These are phyloP conservation scores for Brachionus koreanus DNA, from an alignment of 1,140 invertebrate species.

Conservation along the genomic window DNA sequence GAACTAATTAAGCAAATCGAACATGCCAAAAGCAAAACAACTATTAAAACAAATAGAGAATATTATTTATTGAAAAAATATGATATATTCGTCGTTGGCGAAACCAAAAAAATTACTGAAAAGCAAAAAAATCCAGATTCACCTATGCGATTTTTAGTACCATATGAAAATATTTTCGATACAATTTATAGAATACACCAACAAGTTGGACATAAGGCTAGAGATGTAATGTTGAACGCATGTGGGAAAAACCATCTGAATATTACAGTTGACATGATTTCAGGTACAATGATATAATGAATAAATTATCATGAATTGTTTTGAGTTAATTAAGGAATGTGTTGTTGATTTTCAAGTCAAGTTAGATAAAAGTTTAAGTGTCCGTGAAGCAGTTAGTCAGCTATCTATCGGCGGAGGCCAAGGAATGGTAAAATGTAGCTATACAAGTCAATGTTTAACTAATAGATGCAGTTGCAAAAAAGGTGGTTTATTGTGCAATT, in stretches of 20 bases:
- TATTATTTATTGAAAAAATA: conserved; percentile 27
- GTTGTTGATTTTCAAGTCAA: no score
- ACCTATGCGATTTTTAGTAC: background rate
- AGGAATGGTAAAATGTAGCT: no score
- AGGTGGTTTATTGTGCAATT: no score
- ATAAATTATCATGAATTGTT: no score
- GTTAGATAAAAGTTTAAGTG: no score
- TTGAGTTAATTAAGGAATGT: background rate
- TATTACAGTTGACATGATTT: conserved; percentile 20
- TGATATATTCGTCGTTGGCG: background rate
- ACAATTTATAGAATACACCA: conserved; percentile 6
- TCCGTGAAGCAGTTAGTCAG: no score
- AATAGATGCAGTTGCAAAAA: no score
- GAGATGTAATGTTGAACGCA: background rate
- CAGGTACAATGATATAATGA: no score
- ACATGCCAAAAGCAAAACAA: background rate
- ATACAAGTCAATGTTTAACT: no score
- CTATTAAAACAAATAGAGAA: background rate
- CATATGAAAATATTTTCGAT: conserved; percentile 9
- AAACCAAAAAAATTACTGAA: conserved; percentile 4
- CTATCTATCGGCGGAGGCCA: no score
- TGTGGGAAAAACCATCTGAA: conserved; percentile 4
- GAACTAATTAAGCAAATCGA: conserved; percentile 12
- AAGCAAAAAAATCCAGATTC: background rate
- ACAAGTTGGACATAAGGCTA: background rate